Evolutionary conservation across 2,888 invertebrate genomes (phyloP).

Genomic region (Sinhomidia bicolor): DNA sequence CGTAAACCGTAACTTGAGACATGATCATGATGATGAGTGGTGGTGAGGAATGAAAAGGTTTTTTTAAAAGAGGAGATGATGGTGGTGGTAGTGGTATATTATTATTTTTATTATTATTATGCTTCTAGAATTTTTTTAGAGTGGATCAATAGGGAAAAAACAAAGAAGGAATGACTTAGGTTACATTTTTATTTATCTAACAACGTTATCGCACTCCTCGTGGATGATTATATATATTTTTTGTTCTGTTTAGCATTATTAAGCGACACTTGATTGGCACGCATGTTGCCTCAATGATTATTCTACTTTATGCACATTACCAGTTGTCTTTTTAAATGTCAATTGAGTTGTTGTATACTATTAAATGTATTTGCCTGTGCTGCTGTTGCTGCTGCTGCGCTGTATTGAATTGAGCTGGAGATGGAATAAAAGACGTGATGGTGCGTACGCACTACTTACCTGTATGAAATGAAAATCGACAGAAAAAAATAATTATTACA

Average conservation of each 20-base stretch:
- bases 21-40: neutral
- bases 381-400: no score
- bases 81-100: no score
- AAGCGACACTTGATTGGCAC: constrained; percentile 8
- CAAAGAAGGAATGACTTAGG: neutral
- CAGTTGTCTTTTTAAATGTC: neutral
- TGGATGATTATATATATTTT: neutral
- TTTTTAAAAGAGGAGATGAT: no score
- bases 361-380: neutral
- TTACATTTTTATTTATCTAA: no score
- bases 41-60: no score
- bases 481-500: no score
- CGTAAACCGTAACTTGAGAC: constrained; percentile 10
- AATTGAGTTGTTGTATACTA: neutral
- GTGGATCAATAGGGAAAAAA: no score
- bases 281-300: neutral
- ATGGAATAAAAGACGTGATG: no score
- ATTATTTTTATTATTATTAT: no score
- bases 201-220: no score
- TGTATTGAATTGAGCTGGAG: neutral
- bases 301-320: neutral
- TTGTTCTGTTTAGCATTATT: constrained; percentile 2
- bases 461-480: neutral
- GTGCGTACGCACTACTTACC: neutral
- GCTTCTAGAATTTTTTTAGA: no score